Evolutionary conservation across 30 jellyfish, hydroid and myxozoan species (phyloP), one percentile per base, ranked within the genome.

Genomic region (Aurelia sp.): DNA sequence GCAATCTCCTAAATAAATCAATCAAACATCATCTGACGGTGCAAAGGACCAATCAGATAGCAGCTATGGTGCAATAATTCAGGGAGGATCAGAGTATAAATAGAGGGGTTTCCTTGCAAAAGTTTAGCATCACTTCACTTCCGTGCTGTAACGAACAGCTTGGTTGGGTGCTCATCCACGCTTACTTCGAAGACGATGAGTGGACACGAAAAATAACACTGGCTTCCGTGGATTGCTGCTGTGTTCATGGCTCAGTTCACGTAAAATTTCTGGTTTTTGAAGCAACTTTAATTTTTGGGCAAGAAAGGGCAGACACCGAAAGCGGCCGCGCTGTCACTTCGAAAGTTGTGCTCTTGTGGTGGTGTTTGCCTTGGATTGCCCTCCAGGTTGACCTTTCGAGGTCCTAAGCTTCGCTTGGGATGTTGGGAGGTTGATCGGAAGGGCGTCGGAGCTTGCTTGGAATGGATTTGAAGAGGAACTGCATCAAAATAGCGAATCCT

Each of bases 311-410:
- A 63, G 81, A 44, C 51, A 38, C 93, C 93, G 55, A 38, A 60
- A 84, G 93, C 93, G 93, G 82, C 88, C 93, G 76, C 82, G 93
- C 93, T 19, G 85, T 72, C 93, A 73, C 93, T 71, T 59, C 62
- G 17, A 11, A 51, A 8, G 68, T 66, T 11, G 93, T 73, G 93
- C 93, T 84, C 55, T 52, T 72, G 93, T 63, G 93, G 93, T 84
- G 93, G 93, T 73, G 93, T 84, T 55, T 84, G 78, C 76, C 77
- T 55, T 73, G 81, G 93, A 72, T 8, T 72, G 87, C 93, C 93
- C 93, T 84, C 88, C 88, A 57, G 93, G 77, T 50, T 48, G 38
- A 74, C 58, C 85, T 53, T 18, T 84, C 41, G 51, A 57, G 82
- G 30, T 59, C 74, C 88, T 76, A 44, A 68, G 93, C 60, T 84